Evolutionary conservation across 2,113 vertebrate species (phyloP), one percentile per base, ranked within the genome.

Genomic region (Chaetura pelagica): DNA sequence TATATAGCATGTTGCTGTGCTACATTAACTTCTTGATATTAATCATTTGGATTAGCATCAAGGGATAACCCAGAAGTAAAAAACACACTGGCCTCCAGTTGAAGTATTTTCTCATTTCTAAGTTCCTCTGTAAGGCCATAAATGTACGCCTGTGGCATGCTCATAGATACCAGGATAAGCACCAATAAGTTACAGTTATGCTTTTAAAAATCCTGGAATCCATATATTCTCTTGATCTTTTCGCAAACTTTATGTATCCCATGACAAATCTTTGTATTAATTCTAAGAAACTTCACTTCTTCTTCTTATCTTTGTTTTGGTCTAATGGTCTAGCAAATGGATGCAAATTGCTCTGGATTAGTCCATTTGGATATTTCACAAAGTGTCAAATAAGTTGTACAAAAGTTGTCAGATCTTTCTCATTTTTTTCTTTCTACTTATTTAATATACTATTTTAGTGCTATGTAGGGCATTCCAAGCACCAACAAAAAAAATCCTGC

Each of bases 1-100:
- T 95, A 81, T 90, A 61, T 75, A 78, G 85, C 73, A 84, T 94
- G 92, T 77, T 79, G 79, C 76, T 95, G 61, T 94, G 86, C 79
- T 3, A 7, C 88, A 90, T 96, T 97, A 96, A 89, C 79, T 94
- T 85, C 76, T 92, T 92, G 82, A 95, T 95, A 94, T 95, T 89
- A 96, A 93, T 96, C 90, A 96, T 92, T 93, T 84, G 76, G 88
- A 94, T 96, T 95, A 95, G 73, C 83, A 92, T 57, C 85, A 54
- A 95, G 95, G 93, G 96, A 93, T 90, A 97, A 89, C 76, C 57
- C 49, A 88, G 82, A 78, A 88, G 49, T 86, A 92, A 75, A 61
- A 86, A 90, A 88, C 15, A 74, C 55, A 61, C 48, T 48, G 59
- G 15, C 14, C 93, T 29, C 67, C 24, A 57, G 20, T 21, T 86